These are phyloP conservation scores for Drosophila neutralis DNA, from an alignment of 2,888 invertebrate species.

Conservation along the genomic window DNA sequence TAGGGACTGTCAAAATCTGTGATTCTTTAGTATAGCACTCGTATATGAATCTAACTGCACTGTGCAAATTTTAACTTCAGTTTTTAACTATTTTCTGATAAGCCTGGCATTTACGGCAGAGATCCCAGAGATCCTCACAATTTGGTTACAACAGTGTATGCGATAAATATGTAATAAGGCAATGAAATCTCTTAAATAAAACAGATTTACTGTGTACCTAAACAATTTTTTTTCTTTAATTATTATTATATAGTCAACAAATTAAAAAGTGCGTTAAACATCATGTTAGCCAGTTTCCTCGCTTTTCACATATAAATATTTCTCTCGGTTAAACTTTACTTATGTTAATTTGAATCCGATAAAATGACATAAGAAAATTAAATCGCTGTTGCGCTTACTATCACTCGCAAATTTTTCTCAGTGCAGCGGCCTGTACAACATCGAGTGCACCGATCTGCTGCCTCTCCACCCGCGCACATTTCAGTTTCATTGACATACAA, in stretches of 20 bases:
- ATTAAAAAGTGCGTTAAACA: not conserved
- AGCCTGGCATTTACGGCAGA: not conserved
- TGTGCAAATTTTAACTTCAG: not conserved
- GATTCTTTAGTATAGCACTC: not conserved
- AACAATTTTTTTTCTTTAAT: not conserved
- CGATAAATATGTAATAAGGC: not conserved
- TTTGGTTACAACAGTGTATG: not conserved
- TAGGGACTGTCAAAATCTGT: not conserved
- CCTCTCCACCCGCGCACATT: conserved; percentile 35
- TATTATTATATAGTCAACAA: not conserved
- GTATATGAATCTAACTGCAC: not conserved
- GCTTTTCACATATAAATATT: not conserved
- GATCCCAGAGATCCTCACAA: not conserved
- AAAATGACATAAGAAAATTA: not conserved
- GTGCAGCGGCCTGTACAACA: not conserved
- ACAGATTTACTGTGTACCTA: too few relatives aligned
- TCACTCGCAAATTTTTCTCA: conserved; percentile 10
- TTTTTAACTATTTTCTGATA: not conserved
- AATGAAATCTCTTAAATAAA: not conserved
- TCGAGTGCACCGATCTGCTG: conserved; percentile 20
- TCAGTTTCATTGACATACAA: conserved; percentile 58
- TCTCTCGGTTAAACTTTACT: not conserved
- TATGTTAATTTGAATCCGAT: not conserved
- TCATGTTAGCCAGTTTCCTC: not conserved
- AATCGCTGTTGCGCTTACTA: not conserved